Conservation (phyloP, 2,888 invertebrate species). For the Megalurothrips usitatus region DNA sequence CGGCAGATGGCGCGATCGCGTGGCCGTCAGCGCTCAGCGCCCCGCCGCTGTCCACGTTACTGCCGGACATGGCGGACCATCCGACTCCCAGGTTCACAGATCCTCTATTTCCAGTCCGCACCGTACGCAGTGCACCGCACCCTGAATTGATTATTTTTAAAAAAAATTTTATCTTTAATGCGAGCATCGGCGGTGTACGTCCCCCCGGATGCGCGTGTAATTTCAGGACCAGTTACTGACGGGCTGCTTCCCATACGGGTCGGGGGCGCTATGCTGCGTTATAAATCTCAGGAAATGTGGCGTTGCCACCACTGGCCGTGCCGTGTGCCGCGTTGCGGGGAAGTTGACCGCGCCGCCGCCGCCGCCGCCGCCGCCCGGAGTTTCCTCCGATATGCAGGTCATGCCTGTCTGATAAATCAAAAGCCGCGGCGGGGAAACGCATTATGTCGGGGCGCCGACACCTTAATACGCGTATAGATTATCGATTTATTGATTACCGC, state of each 20-base stretch:
- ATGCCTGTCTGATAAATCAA: neutral
- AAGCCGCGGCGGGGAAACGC: neutral
- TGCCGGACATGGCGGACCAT: neutral
- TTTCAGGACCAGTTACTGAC: neutral
- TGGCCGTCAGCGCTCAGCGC: neutral
- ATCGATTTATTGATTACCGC: constrained; percentile 11
- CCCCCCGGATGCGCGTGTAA: neutral
- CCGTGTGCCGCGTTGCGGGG: no score
- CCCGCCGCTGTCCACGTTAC: neutral
- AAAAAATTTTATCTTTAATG: no score
- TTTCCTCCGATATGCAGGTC: neutral
- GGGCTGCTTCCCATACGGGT: no score
- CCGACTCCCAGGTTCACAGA: no score
- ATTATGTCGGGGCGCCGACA: constrained; percentile 11
- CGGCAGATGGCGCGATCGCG: constrained; percentile 5
- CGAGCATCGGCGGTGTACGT: no score
- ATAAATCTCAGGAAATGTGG: no score
- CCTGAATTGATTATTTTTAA: no score
- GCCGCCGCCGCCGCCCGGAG: no score
- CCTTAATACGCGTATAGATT: neutral
- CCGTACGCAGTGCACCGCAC: neutral
- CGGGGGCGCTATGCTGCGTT: no score
- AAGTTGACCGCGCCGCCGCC: no score
- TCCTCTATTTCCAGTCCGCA: no score
- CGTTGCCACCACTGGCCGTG: no score